Conservation (phyloP, 2,888 invertebrate species). For the Crocallis elinguaria region DNA sequence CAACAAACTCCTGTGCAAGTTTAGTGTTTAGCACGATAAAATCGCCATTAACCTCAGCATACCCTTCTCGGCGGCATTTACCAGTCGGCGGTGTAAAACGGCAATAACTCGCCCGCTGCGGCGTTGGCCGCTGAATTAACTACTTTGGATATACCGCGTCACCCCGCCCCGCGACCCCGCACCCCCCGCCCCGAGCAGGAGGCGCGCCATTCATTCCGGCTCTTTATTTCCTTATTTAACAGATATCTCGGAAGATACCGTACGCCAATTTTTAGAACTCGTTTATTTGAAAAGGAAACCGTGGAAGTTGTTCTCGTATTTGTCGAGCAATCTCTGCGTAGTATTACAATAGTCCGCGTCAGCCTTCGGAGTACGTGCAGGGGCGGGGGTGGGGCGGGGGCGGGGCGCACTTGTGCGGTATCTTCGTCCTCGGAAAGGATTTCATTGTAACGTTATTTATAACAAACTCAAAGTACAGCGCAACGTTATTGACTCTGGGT, state of each 20-base stretch:
- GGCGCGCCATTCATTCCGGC: slow-evolving; percentile 29
- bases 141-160: slow-evolving; percentile 25
- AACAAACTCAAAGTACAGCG: not conserved
- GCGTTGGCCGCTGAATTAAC: slow-evolving; percentile 33
- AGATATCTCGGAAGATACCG: slow-evolving; percentile 27
- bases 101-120: slow-evolving; percentile 34
- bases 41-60: slow-evolving; percentile 12
- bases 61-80: not conserved
- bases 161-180: not conserved
- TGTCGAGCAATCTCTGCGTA: not conserved
- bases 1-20: not conserved
- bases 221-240: slow-evolving; percentile 35
- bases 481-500: not conserved
- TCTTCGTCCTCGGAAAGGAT: slow-evolving; percentile 1
- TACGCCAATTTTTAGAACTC: slow-evolving; percentile 5
- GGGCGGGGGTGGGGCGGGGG: not conserved
- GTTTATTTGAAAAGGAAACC: slow-evolving; percentile 2
- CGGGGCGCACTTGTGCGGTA: not conserved
- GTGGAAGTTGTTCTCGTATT: not conserved
- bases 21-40: slow-evolving; percentile 5
- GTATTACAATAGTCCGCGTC: not conserved
- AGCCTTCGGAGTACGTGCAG: not conserved
- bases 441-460: not conserved
- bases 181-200: slow-evolving; percentile 11
- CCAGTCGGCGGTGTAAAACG: slow-evolving; percentile 7